Conservation (phyloP, 2,888 invertebrate genomes). For the Anthophora plumipes region DNA sequence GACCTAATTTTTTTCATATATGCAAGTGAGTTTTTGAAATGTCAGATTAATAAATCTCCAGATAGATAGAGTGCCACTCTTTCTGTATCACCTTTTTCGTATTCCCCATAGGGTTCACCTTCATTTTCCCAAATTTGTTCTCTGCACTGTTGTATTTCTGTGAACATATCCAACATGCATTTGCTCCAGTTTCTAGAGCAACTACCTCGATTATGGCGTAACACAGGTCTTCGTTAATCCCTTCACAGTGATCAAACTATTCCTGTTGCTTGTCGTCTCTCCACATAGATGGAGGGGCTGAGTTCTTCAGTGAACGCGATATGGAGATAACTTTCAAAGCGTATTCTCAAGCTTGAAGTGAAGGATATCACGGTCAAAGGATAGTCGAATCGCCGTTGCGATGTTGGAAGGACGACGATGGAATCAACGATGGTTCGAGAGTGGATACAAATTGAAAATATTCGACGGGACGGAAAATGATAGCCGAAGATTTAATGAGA, state of each 20-base stretch:
- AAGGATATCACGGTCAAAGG: constrained; percentile 63
- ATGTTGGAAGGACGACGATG: background rate
- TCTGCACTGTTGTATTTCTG: background rate
- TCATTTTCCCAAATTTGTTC: background rate
- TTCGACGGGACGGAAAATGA: constrained; percentile 57
- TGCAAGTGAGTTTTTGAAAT: no score
- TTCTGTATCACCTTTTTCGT: no score
- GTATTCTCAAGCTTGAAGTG: constrained; percentile 37
- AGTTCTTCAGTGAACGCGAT: constrained; percentile 61
- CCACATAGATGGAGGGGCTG: constrained; percentile 5
- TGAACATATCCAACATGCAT: background rate
- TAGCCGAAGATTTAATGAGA: constrained; percentile 59
- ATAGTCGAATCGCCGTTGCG: constrained; percentile 34
- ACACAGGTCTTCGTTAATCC: constrained; percentile 12
- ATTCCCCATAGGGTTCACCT: background rate
- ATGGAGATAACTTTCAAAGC: constrained; percentile 63
- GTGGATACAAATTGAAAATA: constrained; percentile 66
- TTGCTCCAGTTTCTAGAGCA: background rate
- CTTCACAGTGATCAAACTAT: constrained; percentile 44
- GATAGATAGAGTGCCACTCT: no score
- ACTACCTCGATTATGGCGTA: background rate
- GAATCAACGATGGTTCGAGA: constrained; percentile 14
- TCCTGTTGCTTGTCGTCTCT: constrained; percentile 12
- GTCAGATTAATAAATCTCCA: no score
- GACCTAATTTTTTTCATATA: no score